Percentiles rank a stretch among this genome's conserved stretches.
Conservation (phyloP, 2,797 vertebrate species). For the Muscicapa comitata region DNA sequence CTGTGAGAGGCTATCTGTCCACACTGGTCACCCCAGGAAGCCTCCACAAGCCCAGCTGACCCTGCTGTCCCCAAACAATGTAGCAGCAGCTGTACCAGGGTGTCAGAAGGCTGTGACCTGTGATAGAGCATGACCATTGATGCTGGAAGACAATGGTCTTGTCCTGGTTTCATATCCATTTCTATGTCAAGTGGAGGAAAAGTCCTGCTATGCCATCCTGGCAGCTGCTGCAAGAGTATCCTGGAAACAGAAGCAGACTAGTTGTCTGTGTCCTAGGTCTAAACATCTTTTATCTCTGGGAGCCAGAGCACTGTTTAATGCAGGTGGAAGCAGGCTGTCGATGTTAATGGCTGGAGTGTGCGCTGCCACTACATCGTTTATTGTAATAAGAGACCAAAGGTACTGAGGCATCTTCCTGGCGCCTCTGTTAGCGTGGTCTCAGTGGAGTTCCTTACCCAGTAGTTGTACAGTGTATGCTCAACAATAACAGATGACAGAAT, state of each 20-base stretch:
- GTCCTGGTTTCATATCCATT: neutral
- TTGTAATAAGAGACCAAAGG: neutral
- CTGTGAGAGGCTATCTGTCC: neutral
- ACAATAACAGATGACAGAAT: neutral
- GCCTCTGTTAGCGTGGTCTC: neutral
- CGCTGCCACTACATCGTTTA: neutral
- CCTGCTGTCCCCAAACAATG: rapidly evolving
- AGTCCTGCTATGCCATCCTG: neutral
- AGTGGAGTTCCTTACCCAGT: neutral
- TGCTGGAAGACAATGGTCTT: neutral
- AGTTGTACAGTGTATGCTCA: neutral
- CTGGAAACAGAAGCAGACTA: neutral
- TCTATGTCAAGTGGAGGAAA: neutral
- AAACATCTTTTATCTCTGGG: neutral
- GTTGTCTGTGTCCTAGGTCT: neutral
- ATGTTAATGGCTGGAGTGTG: neutral
- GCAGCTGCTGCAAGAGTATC: rapidly evolving
- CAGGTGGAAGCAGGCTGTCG: neutral
- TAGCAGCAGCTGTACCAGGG: neutral
- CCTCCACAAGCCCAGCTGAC: neutral
- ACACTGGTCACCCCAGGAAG: neutral
- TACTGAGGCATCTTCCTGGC: neutral
- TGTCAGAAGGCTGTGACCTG: rapidly evolving
- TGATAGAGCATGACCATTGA: neutral
- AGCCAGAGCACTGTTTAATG: neutral